Evolutionary conservation across 2,888 invertebrate genomes (phyloP).

Genomic region (Alsophila aescularia): DNA sequence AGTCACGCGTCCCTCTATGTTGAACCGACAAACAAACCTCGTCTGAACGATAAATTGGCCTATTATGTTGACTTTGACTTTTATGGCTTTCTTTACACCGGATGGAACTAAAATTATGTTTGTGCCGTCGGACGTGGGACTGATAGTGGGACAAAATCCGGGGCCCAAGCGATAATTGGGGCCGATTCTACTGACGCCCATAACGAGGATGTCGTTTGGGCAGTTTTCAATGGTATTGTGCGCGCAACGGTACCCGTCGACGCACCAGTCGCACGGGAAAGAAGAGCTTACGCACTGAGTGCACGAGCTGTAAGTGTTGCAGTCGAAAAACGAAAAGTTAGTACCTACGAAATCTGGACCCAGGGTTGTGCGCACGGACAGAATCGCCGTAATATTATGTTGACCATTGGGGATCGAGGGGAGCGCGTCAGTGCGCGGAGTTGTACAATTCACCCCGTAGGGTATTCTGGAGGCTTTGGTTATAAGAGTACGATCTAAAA

Average conservation of each 20-base stretch:
- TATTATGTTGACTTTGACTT: slow-evolving; percentile 97
- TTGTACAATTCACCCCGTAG: slow-evolving; percentile 97
- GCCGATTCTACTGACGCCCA: slow-evolving; percentile 95
- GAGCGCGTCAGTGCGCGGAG: slow-evolving; percentile 96
- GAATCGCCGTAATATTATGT: slow-evolving; percentile 97
- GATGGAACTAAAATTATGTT: slow-evolving; percentile 96
- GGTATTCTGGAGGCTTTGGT: slow-evolving; percentile 96
- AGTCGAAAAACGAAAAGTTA: slow-evolving; percentile 99
- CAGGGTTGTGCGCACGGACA: slow-evolving; percentile 95
- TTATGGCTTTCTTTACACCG: slow-evolving; percentile 94
- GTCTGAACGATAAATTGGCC: slow-evolving; percentile 98
- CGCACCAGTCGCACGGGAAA: slow-evolving; percentile 99
- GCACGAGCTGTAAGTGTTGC: slow-evolving; percentile 98
- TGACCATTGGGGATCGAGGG: slow-evolving; percentile 96
- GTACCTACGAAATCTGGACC: slow-evolving; percentile 98
- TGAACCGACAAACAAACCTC: slow-evolving; percentile 97
- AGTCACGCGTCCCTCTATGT: slow-evolving; percentile 96
- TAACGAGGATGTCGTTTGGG: slow-evolving; percentile 95
- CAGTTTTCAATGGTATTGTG: slow-evolving; percentile 98
- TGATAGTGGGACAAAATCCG: slow-evolving; percentile 97
- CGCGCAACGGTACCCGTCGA: slow-evolving; percentile 97
- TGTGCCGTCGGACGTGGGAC: slow-evolving; percentile 93
- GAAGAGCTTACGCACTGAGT: slow-evolving; percentile 97
- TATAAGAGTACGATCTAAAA: slow-evolving; percentile 93
- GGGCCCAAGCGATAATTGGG: slow-evolving; percentile 97